Percentiles rank a stretch among this genome's conserved stretches.
These are phyloP conservation scores for Cheilinus undulatus DNA, from an alignment of 2,113 vertebrate species.

Conservation along the genomic window DNA sequence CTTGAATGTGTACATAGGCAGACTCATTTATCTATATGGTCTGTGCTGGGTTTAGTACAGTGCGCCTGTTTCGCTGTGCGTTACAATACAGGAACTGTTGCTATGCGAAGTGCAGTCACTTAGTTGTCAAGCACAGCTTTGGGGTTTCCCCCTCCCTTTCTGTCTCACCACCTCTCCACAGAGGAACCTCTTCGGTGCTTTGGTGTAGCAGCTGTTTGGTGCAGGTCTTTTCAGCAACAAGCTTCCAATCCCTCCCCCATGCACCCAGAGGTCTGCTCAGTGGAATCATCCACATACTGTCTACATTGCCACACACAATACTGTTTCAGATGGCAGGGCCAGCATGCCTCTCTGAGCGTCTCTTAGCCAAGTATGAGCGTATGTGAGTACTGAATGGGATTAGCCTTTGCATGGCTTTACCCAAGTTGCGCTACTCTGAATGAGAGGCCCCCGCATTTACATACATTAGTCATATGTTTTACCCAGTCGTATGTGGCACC, in stretches of 20 bases:
- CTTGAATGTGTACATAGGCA: slow-evolving; percentile 48
- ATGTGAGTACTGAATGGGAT: slow-evolving; percentile 78
- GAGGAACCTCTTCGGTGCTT: slow-evolving; percentile 77
- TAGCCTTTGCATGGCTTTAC: slow-evolving; percentile 76
- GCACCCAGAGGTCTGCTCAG: slow-evolving; percentile 66
- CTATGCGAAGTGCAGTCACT: slow-evolving; percentile 80
- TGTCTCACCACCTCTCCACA: slow-evolving; percentile 67
- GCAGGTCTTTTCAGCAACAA: slow-evolving; percentile 80
- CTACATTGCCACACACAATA: slow-evolving; percentile 79
- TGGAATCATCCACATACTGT: slow-evolving; percentile 78
- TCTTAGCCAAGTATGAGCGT: slow-evolving; percentile 69
- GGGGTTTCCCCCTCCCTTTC: slow-evolving; percentile 34
- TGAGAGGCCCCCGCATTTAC: slow-evolving; percentile 68
- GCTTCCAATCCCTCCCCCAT: slow-evolving; percentile 69
- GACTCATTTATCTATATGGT: slow-evolving; percentile 35
- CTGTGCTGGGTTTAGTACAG: slow-evolving; percentile 41
- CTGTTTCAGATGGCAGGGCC: slow-evolving; percentile 77
- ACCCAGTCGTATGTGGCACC: slow-evolving; percentile 16
- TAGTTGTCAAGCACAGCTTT: slow-evolving; percentile 80
- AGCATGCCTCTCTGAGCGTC: slow-evolving; percentile 63
- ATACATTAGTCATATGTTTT: slow-evolving; percentile 62
- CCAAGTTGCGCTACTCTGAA: slow-evolving; percentile 68
- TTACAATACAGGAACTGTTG: slow-evolving; percentile 80
- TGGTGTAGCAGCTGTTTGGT: slow-evolving; percentile 80
- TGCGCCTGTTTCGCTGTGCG: slow-evolving; percentile 50